Conservation (phyloP, 2,888 invertebrate genomes). For the Athetis lepigone region DNA sequence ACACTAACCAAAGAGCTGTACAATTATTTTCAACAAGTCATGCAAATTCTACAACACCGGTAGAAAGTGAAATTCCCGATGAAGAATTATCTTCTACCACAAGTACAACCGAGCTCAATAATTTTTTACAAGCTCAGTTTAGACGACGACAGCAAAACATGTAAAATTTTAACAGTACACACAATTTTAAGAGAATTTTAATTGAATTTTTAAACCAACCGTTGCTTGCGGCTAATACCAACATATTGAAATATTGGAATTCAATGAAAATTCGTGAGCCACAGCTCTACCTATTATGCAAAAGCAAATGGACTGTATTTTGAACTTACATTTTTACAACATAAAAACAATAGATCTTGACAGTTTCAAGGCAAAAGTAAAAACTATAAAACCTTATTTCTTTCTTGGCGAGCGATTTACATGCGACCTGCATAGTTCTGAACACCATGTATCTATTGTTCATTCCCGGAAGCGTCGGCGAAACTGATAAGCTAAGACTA, state of each 20-base stretch:
- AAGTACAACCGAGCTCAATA: slow-evolving; percentile 4
- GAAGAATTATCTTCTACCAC: slow-evolving; percentile 5
- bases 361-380: no score
- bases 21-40: slow-evolving; percentile 1
- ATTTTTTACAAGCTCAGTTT: slow-evolving; percentile 6
- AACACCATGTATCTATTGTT: no score
- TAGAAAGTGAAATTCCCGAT: slow-evolving; percentile 2
- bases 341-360: no score
- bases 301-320: no score
- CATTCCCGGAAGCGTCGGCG: no score
- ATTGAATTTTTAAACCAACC: slow-evolving; percentile 8
- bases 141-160: slow-evolving; percentile 5
- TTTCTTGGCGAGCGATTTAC: no score
- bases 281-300: slow-evolving; percentile 21
- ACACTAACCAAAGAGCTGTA: slow-evolving; percentile 6
- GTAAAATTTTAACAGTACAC: slow-evolving; percentile 2
- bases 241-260: slow-evolving; percentile 5
- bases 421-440: no score
- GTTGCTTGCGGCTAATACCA: slow-evolving; percentile 7
- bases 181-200: slow-evolving; percentile 7
- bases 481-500: no score
- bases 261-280: slow-evolving; percentile 8
- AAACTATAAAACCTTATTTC: no score
- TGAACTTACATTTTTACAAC: no score
- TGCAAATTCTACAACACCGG: slow-evolving; percentile 4